Percentiles rank a stretch among this genome's conserved stretches.
phyloP scores from a whole-genome alignment of 92 coral and sea anemone genomes.

The Phenganax stokvisi region DNA sequence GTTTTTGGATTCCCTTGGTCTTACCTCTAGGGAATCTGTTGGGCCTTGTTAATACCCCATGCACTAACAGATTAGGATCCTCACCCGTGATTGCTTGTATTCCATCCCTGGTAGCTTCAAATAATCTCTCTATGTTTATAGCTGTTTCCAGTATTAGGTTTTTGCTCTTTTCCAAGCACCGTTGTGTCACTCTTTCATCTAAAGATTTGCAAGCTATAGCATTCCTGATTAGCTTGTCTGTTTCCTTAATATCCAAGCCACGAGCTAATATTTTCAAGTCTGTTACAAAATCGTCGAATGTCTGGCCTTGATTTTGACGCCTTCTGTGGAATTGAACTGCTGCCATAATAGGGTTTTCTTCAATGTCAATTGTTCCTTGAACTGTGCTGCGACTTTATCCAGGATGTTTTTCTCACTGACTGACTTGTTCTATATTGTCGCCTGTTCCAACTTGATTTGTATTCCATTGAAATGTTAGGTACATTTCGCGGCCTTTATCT shows the following conservation, averaged over 20 bases:
- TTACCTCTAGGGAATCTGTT: slow-evolving; percentile 3
- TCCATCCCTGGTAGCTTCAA: slow-evolving; percentile 48
- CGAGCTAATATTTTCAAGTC: slow-evolving; percentile 50
- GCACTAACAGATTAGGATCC: slow-evolving; percentile 39
- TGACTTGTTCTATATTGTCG: background rate
- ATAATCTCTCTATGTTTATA: slow-evolving; percentile 33
- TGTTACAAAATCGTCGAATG: slow-evolving; percentile 49
- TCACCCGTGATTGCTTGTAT: slow-evolving; percentile 44
- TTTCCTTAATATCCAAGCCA: slow-evolving; percentile 46
- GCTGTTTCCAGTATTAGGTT: slow-evolving; percentile 54
- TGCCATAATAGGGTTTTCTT: slow-evolving; percentile 54
- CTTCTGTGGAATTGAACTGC: slow-evolving; percentile 52
- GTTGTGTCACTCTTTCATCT: slow-evolving; percentile 54
- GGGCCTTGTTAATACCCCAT: background rate
- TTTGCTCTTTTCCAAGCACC: slow-evolving; percentile 51
- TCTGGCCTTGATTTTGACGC: slow-evolving; percentile 48
- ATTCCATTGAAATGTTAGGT: slow-evolving; percentile 12
- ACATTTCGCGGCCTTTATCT: slow-evolving; percentile 9
- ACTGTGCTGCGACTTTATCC: slow-evolving; percentile 43
- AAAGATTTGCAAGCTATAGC: slow-evolving; percentile 53
- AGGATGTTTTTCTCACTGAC: slow-evolving; percentile 30
- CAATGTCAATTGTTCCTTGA: slow-evolving; percentile 43
- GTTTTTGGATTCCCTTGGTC: background rate
- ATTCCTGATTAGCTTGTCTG: slow-evolving; percentile 47
- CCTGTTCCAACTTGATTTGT: slow-evolving; percentile 25